Percentiles rank a stretch among this genome's conserved stretches.
These are phyloP conservation scores for Drosophila auraria DNA, from an alignment of 1,140 invertebrate genomes.

Conservation along the genomic window DNA sequence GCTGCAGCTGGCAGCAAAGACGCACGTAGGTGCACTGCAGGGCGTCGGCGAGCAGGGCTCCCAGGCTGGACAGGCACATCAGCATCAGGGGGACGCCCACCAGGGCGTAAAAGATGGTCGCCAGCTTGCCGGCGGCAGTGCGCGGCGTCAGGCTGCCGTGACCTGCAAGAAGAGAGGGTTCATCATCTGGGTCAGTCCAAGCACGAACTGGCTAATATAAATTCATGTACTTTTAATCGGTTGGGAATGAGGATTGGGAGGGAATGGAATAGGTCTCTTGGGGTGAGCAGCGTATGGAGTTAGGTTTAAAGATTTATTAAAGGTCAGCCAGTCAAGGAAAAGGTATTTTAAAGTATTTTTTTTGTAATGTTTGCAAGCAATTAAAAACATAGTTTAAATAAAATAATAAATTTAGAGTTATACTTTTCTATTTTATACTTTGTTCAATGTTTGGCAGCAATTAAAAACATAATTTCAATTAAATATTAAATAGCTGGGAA, in stretches of 20 bases:
- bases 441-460: too few relatives aligned
- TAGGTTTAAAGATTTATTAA: background rate
- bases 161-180: slow-evolving; percentile 85
- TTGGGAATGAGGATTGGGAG: background rate
- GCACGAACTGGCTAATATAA: slow-evolving; percentile 34
- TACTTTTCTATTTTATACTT: too few relatives aligned
- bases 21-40: slow-evolving; percentile 90
- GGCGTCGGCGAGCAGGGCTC: slow-evolving; percentile 91
- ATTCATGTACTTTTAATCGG: slow-evolving; percentile 40
- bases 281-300: slow-evolving; percentile 1
- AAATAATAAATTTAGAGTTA: background rate
- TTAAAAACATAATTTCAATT: too few relatives aligned
- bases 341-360: background rate
- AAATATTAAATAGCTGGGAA: too few relatives aligned
- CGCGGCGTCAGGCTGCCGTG: slow-evolving; percentile 93
- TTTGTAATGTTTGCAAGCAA: background rate
- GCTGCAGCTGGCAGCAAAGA: slow-evolving; percentile 87
- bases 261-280: slow-evolving; percentile 1
- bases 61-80: slow-evolving; percentile 94
- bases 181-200: slow-evolving; percentile 14
- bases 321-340: background rate
- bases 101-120: slow-evolving; percentile 94
- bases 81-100: slow-evolving; percentile 94
- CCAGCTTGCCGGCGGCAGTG: slow-evolving; percentile 91
- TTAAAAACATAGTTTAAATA: background rate